A percentile compares a stretch with the other conserved stretches of the same genome.
These are phyloP conservation scores for Nothobranchius furzeri DNA, from an alignment of 2,113 vertebrate species.

Conservation along the genomic window DNA sequence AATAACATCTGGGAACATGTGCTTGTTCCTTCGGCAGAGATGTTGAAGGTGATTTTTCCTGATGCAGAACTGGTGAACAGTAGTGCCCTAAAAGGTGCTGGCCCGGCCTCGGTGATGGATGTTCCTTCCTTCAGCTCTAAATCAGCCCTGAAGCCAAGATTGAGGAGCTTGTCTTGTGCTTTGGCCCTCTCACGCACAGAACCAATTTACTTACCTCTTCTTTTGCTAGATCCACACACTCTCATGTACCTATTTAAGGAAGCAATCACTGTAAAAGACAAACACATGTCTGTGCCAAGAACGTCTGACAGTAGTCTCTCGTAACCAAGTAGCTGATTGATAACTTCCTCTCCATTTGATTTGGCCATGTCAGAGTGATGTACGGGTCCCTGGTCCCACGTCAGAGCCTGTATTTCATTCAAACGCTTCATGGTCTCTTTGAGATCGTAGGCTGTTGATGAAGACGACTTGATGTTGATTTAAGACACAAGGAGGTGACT, in stretches of 20 bases:
- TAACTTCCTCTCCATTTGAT: constrained; percentile 55
- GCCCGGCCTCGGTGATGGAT: constrained; percentile 43
- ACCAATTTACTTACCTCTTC: constrained; percentile 38
- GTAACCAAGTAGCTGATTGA: constrained; percentile 62
- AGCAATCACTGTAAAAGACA: constrained; percentile 74
- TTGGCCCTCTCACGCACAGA: constrained; percentile 38
- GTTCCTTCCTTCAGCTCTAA: constrained; percentile 29
- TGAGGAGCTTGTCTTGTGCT: constrained; percentile 36
- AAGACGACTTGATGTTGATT: constrained; percentile 67
- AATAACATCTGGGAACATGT: background rate
- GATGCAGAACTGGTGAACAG: constrained; percentile 31
- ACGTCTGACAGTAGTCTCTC: constrained; percentile 39
- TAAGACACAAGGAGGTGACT: constrained; percentile 28
- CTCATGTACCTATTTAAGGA: constrained; percentile 55
- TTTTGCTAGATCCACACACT: constrained; percentile 18
- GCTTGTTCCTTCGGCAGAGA: constrained; percentile 8
- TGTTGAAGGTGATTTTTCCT: constrained; percentile 35
- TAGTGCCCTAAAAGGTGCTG: constrained; percentile 23
- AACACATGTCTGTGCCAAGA: constrained; percentile 55
- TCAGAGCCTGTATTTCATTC: constrained; percentile 63
- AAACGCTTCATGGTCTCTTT: constrained; percentile 31
- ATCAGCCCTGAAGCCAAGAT: constrained; percentile 46
- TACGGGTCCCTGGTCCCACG: constrained; percentile 42
- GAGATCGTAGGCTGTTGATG: constrained; percentile 55
- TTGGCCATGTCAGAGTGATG: constrained; percentile 70